Evolutionary conservation across 2,888 invertebrate genomes (phyloP), one percentile per base, ranked within the genome.

Genomic region (Tinea semifulvella): DNA sequence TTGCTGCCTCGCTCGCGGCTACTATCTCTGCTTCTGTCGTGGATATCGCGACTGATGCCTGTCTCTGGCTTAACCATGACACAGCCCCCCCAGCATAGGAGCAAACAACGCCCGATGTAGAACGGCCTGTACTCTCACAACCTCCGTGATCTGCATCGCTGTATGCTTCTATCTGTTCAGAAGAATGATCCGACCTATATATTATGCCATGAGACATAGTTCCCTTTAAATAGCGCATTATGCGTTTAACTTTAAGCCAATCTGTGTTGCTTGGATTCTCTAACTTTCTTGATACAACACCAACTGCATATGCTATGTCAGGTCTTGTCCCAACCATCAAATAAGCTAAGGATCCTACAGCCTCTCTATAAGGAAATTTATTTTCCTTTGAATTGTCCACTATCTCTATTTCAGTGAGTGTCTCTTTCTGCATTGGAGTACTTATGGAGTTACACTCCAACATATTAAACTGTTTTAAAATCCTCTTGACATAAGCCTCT

Each of bases 1-100:
- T 52, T 6, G 52, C 46, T 7, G 50, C 53, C 44, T 53, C 52
- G 47, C 53, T 54, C 3, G 55, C 59, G 13, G 61, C 58, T 8
- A 61, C 53, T 31, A 56, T 51, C 45, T 61, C 58, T 1, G 60
- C 52, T 47, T 53, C 52, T n/a, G 56, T 61, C n/a, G 59, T 56
- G 1, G 57, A 61, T 18, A 58, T 48, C 11, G 58, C 48, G 10
- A 63, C 58, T 4, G 49, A 47, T 43, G 51, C 45, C 48, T 64
- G 63, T 26, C 53, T 40, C 46, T 55, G 47, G 25, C 58, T 61
- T n/a, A 43, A 25, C 61, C 60, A 63, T 1, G 52, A 50, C 2
- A 64, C 50, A 0, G 53, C 46, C 19, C 55, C 54, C 11, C 49
- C 50, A 18, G 51, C 47, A 14, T 53, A 46, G 26, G 49, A 20